Percentiles rank a stretch among this genome's conserved stretches.
phyloP scores from a whole-genome alignment of 2,888 invertebrate species.

The Sarcophaga carnaria region DNA sequence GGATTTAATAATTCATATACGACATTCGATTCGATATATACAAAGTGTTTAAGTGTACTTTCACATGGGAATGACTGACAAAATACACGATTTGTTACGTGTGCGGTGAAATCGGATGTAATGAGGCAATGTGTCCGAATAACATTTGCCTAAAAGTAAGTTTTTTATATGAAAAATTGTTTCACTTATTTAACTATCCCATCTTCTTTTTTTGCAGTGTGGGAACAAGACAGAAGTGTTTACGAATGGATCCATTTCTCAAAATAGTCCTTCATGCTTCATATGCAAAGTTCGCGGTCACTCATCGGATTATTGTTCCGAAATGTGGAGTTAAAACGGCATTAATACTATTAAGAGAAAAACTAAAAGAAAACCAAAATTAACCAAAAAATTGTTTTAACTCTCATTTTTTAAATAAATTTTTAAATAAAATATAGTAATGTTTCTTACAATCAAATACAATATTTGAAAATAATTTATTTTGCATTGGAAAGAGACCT shows the following conservation, averaged over 20 bases:
- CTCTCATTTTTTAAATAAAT: too few relatives aligned
- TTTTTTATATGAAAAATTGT: not conserved
- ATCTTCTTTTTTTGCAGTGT: conserved; percentile 84
- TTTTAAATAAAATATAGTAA: too few relatives aligned
- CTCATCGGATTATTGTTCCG: conserved; percentile 85
- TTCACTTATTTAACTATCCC: not conserved
- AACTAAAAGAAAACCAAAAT: too few relatives aligned
- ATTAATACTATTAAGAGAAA: conserved; percentile 78
- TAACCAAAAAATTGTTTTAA: too few relatives aligned
- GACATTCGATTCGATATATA: too few relatives aligned
- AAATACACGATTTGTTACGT: conserved; percentile 85
- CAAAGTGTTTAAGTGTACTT: too few relatives aligned
- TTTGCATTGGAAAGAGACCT: too few relatives aligned
- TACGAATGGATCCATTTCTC: conserved; percentile 84
- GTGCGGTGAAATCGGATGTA: conserved; percentile 86
- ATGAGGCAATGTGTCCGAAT: conserved; percentile 86
- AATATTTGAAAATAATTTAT: too few relatives aligned
- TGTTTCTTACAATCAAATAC: too few relatives aligned
- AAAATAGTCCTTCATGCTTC: conserved; percentile 82
- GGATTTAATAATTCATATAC: too few relatives aligned
- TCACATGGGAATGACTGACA: conserved; percentile 83
- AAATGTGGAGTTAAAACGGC: conserved; percentile 88
- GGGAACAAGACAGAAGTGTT: conserved; percentile 85
- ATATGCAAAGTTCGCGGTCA: conserved; percentile 87
- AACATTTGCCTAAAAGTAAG: conserved; percentile 88